Percentiles rank a stretch among this genome's conserved stretches.
These are phyloP conservation scores for Nemotelus pantherinus DNA, from an alignment of 2,888 invertebrate species.

Conservation along the genomic window DNA sequence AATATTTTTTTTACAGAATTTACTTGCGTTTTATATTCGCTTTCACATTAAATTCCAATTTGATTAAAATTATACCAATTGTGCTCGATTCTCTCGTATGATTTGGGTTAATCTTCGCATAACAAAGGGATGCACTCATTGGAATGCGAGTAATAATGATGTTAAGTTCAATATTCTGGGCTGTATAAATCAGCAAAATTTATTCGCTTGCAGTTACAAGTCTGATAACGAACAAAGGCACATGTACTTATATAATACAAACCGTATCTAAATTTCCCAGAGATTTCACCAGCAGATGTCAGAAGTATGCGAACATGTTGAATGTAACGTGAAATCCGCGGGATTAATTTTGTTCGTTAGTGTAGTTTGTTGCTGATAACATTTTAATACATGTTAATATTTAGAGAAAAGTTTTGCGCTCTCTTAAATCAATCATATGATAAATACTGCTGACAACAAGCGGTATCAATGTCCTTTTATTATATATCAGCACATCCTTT, in stretches of 20 bases:
- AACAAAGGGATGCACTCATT: conserved; percentile 33
- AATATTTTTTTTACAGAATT: neutral
- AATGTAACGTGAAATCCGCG: conserved; percentile 43
- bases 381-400: too few species aligned
- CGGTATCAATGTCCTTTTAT: too few species aligned
- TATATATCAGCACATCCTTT: too few species aligned
- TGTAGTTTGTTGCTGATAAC: neutral
- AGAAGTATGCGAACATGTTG: conserved; percentile 31
- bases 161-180: conserved; percentile 42
- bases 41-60: neutral
- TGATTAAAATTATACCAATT: neutral
- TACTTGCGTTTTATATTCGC: neutral
- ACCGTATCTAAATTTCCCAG: neutral
- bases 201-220: conserved; percentile 44
- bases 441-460: too few species aligned
- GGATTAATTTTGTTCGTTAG: conserved; percentile 13
- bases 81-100: too few species aligned
- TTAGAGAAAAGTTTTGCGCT: too few species aligned
- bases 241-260: neutral
- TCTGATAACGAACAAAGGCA: conserved; percentile 9
- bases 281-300: conserved; percentile 33
- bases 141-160: conserved; percentile 50
- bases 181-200: conserved; percentile 48
- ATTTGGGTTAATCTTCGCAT: neutral
- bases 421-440: too few species aligned